A percentile compares a stretch with the other conserved stretches of the same genome.
phyloP scores from a whole-genome alignment of 2,797 vertebrate genomes.

The Parauchenoglanis punctatus region DNA sequence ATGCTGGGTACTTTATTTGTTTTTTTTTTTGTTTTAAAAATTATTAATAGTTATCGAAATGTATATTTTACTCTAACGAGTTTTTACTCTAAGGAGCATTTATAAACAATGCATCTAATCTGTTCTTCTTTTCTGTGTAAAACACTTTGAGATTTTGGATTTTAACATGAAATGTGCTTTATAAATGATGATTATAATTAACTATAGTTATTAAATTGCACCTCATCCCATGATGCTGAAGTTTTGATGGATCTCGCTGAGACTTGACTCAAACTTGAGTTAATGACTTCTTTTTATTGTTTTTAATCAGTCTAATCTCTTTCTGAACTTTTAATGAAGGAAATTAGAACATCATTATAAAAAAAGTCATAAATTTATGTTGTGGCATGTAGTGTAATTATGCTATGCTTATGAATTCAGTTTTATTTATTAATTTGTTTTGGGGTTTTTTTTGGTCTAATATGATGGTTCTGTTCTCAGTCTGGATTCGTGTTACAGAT shows the following conservation, averaged over 20 bases:
- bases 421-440: background rate
- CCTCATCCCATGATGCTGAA: background rate
- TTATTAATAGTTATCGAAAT: background rate
- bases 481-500: background rate
- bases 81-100: background rate
- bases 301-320: slow-evolving; percentile 13
- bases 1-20: background rate
- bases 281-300: slow-evolving; percentile 12
- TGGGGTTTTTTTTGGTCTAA: background rate
- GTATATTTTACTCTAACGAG: background rate
- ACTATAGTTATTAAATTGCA: background rate
- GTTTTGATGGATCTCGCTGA: background rate
- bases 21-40: background rate
- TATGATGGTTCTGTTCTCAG: background rate
- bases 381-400: background rate
- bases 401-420: background rate
- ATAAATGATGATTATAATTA: background rate
- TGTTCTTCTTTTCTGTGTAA: background rate
- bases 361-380: background rate
- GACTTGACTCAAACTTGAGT: background rate
- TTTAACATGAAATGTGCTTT: background rate
- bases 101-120: background rate
- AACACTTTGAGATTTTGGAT: background rate
- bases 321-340: slow-evolving; percentile 19
- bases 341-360: slow-evolving; percentile 16